Conservation (phyloP, 2,888 invertebrate genomes). For the Microplitis manilae region DNA sequence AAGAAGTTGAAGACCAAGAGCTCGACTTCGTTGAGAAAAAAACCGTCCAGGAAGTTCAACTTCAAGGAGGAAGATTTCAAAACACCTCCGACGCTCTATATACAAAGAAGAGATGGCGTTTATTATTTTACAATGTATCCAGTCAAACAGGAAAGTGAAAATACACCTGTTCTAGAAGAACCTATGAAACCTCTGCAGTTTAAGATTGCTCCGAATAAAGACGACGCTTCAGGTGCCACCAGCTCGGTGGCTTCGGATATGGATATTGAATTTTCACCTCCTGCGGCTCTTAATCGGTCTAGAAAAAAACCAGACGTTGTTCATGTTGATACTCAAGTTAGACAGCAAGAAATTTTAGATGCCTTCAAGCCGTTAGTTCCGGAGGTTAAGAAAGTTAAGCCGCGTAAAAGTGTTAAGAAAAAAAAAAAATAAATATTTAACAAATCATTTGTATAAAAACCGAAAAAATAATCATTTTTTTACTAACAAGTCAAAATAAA, state of each 20-base stretch:
- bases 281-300: slow-evolving; percentile 64
- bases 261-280: slow-evolving; percentile 70
- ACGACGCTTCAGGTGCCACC: slow-evolving; percentile 58
- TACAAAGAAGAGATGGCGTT: slow-evolving; percentile 66
- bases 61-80: slow-evolving; percentile 54
- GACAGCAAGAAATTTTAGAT: slow-evolving; percentile 64
- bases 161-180: slow-evolving; percentile 57
- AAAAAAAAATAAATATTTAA: slow-evolving; percentile 35
- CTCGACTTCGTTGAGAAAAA: slow-evolving; percentile 48
- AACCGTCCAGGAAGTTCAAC: slow-evolving; percentile 41
- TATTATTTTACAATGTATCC: slow-evolving; percentile 71
- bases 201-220: slow-evolving; percentile 64
- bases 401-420: slow-evolving; percentile 47
- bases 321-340: slow-evolving; percentile 67
- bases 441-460: not conserved
- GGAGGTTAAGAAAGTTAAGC: slow-evolving; percentile 42
- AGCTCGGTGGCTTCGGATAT: slow-evolving; percentile 69
- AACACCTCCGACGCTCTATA: slow-evolving; percentile 65
- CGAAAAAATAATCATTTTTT: not conserved
- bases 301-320: slow-evolving; percentile 65
- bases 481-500: not conserved
- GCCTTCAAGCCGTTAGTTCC: slow-evolving; percentile 53
- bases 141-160: slow-evolving; percentile 60
- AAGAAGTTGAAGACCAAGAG: slow-evolving; percentile 44
- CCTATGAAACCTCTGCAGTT: slow-evolving; percentile 68